phyloP scores from a whole-genome alignment of 2,888 invertebrate species.

The Pristionchus arcanus region DNA sequence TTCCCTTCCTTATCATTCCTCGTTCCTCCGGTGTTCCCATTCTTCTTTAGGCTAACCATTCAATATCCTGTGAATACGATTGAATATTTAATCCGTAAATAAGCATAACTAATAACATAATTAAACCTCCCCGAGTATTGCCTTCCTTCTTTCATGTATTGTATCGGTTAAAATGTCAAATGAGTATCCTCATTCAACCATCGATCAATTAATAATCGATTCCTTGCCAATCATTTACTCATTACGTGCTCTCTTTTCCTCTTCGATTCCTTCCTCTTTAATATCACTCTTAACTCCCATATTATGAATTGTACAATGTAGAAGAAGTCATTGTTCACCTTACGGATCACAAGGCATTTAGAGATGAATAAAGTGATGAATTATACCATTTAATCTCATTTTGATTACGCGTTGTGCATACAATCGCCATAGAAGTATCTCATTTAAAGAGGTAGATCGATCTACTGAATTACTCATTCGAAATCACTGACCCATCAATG shows the following conservation, averaged over 20 bases:
- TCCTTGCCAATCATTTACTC: conserved; percentile 33
- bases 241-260: conserved; percentile 16
- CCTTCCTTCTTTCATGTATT: conserved; percentile 34
- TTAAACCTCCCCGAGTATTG: conserved; percentile 24
- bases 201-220: conserved; percentile 38
- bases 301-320: conserved; percentile 41
- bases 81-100: not conserved
- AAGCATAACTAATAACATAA: conserved; percentile 48
- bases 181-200: conserved; percentile 12
- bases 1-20: not conserved
- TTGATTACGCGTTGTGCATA: not conserved
- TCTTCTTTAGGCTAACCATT: not conserved
- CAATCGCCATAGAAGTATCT: conserved; percentile 42
- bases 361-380: conserved; percentile 35
- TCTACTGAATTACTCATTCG: not conserved
- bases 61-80: conserved; percentile 29
- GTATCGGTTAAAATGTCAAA: conserved; percentile 26
- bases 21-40: conserved; percentile 15
- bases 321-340: conserved; percentile 15
- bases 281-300: conserved; percentile 46
- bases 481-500: not conserved
- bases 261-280: conserved; percentile 26
- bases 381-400: not conserved
- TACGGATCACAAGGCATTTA: conserved; percentile 39
- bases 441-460: not conserved